A percentile compares a stretch with the other conserved stretches of the same genome.
Evolutionary conservation across 2,797 vertebrate genomes (phyloP).

Genomic region (Iguana delicatissima): DNA sequence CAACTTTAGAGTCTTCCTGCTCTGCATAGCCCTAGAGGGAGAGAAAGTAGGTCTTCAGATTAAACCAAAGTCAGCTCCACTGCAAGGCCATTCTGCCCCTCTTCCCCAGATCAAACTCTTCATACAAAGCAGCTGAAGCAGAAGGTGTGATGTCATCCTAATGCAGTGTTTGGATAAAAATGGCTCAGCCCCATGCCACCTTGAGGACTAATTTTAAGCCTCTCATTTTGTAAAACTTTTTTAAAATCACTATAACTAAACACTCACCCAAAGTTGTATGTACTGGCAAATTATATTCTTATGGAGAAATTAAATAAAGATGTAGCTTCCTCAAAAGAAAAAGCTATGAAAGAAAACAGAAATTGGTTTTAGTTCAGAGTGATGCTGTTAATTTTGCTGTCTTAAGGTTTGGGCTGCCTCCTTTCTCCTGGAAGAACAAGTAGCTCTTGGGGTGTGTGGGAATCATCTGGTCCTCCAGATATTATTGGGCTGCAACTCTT

Average conservation of each 20-base stretch:
- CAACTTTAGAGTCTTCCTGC: not conserved
- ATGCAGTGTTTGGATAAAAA: not conserved
- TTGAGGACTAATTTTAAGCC: conserved; percentile 58
- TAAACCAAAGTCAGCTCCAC: conserved; percentile 15
- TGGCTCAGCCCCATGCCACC: not conserved
- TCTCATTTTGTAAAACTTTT: conserved; percentile 20
- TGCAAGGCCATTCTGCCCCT: not conserved
- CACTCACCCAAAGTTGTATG: conserved; percentile 56
- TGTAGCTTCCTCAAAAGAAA: conserved; percentile 41
- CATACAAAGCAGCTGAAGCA: not conserved
- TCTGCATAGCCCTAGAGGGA: not conserved
- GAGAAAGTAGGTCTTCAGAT: not conserved
- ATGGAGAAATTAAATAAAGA: conserved; percentile 69
- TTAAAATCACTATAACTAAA: not conserved
- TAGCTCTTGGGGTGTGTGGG: too few species aligned
- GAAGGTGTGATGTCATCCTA: too few species aligned
- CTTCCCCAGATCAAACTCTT: not conserved
- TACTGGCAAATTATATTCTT: conserved; percentile 72
- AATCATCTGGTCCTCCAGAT: too few species aligned
- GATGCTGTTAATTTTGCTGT: not conserved
- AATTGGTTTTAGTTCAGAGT: not conserved
- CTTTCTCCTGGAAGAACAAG: not conserved
- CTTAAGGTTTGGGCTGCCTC: not conserved
- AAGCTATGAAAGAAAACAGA: not conserved
- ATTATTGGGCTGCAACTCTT: too few species aligned